Percentiles rank a stretch among this genome's conserved stretches.
Evolutionary conservation across 2,888 invertebrate species (phyloP).

Genomic region (Sceliomorpha sp.): DNA sequence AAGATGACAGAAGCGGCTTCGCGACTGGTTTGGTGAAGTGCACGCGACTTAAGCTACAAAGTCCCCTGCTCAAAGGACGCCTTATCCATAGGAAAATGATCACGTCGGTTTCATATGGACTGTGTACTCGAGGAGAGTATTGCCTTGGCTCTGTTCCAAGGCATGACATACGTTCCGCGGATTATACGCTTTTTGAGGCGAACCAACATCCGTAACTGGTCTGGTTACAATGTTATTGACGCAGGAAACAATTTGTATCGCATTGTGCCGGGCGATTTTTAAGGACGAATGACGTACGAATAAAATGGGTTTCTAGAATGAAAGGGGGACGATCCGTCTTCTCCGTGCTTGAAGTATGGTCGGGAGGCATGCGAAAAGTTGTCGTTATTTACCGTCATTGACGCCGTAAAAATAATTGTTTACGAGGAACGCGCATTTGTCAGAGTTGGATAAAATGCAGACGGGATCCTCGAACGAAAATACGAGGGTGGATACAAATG

Average conservation of each 20-base stretch:
- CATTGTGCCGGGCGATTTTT: no score
- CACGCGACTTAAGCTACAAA: conserved; percentile 40
- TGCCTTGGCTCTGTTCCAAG: conserved; percentile 42
- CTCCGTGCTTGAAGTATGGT: no score
- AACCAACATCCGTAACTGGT: conserved; percentile 21
- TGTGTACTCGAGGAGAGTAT: conserved; percentile 39
- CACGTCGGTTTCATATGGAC: conserved; percentile 40
- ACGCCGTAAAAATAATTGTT: conserved; percentile 16
- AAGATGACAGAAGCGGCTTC: conserved; percentile 33
- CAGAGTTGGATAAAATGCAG: conserved; percentile 32
- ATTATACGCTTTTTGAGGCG: conserved; percentile 41
- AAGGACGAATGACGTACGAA: no score
- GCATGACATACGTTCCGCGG: conserved; percentile 37
- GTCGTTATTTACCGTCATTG: conserved; percentile 1
- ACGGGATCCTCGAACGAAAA: conserved; percentile 23
- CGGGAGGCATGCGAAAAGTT: not conserved
- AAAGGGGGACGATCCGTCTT: no score
- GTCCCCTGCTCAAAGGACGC: conserved; percentile 48
- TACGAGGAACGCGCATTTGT: conserved; percentile 21
- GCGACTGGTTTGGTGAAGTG: conserved; percentile 28
- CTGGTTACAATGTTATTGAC: conserved; percentile 39
- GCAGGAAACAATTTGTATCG: conserved; percentile 42
- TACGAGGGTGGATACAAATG: conserved; percentile 44
- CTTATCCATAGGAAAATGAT: conserved; percentile 56
- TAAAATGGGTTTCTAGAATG: no score